phyloP scores from a whole-genome alignment of 35 echinoderm and acorn worm genomes.

The Diadema setosum region DNA sequence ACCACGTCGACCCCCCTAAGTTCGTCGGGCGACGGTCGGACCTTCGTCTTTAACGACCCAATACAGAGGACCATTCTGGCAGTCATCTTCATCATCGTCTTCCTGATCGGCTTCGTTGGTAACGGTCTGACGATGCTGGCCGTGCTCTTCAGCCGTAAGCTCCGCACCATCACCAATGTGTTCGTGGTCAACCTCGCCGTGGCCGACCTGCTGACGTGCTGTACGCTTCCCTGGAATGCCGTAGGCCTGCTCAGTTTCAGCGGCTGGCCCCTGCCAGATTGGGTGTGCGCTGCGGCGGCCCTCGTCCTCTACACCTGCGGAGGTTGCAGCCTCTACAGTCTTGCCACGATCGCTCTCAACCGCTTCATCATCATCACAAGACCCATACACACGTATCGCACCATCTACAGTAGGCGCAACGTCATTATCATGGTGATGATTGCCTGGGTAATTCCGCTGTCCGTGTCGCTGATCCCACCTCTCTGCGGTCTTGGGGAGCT shows the following conservation, averaged over 20 bases:
- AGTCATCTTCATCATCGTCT: slow-evolving; percentile 13
- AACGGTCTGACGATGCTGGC: slow-evolving; percentile 72
- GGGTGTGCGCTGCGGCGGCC: slow-evolving; percentile 33
- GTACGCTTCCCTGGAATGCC: slow-evolving; percentile 33
- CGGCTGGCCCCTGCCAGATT: slow-evolving; percentile 34
- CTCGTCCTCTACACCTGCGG: slow-evolving; percentile 50
- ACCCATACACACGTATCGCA: not conserved
- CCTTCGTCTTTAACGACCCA: slow-evolving; percentile 7
- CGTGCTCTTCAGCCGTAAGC: slow-evolving; percentile 40
- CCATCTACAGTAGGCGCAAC: slow-evolving; percentile 28
- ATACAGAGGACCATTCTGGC: slow-evolving; percentile 17
- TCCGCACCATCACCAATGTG: slow-evolving; percentile 64
- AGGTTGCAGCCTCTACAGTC: slow-evolving; percentile 68
- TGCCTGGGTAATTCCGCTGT: slow-evolving; percentile 64
- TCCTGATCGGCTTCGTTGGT: slow-evolving; percentile 49
- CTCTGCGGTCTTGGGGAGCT: slow-evolving; percentile 65
- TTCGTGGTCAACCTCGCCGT: slow-evolving; percentile 82
- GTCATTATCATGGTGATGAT: slow-evolving; percentile 28
- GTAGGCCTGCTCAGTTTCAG: slow-evolving; percentile 48
- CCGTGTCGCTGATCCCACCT: slow-evolving; percentile 55
- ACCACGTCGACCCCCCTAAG: not conserved
- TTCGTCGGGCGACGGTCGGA: not conserved
- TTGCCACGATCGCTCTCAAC: slow-evolving; percentile 74
- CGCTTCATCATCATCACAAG: slow-evolving; percentile 61
- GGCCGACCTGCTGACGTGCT: slow-evolving; percentile 54